A percentile compares a stretch with the other conserved stretches of the same genome.
These are phyloP conservation scores for Calephelis nemesis DNA, from an alignment of 1,140 invertebrate genomes.

Conservation along the genomic window DNA sequence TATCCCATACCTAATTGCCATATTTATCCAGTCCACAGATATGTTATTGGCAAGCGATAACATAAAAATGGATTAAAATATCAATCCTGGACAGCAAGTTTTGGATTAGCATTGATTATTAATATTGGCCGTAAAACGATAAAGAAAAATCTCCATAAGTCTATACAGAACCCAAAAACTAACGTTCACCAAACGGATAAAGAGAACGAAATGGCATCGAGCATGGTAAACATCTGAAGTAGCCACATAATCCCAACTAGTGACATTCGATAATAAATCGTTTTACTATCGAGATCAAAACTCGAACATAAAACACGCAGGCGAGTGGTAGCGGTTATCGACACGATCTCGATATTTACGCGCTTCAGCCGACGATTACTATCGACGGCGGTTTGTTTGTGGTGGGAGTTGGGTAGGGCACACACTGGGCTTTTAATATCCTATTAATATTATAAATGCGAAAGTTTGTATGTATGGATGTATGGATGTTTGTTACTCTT, in stretches of 20 bases:
- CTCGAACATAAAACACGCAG: constrained; percentile 47
- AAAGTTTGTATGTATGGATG: too few species aligned
- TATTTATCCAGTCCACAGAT: too few species aligned
- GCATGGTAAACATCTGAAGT: constrained; percentile 51
- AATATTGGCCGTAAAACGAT: too few species aligned
- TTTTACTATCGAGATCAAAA: constrained; percentile 53
- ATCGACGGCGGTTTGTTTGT: constrained; percentile 59
- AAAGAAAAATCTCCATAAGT: too few species aligned
- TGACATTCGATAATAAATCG: constrained; percentile 48
- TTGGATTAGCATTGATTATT: too few species aligned
- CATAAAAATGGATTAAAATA: too few species aligned
- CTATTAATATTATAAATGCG: too few species aligned
- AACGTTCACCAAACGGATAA: too few species aligned
- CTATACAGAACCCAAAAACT: background rate
- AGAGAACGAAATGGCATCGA: background rate
- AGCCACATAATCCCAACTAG: constrained; percentile 34
- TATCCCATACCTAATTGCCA: too few species aligned
- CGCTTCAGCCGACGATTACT: constrained; percentile 52
- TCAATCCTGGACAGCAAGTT: too few species aligned
- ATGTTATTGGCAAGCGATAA: too few species aligned
- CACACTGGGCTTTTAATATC: constrained; percentile 31
- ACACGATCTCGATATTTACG: constrained; percentile 62
- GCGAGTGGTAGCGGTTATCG: constrained; percentile 56
- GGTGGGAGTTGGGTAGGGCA: constrained; percentile 23
- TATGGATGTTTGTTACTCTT: too few species aligned